These are phyloP conservation scores for Dynastes grantii DNA, from an alignment of 2,888 invertebrate genomes.

Conservation along the genomic window DNA sequence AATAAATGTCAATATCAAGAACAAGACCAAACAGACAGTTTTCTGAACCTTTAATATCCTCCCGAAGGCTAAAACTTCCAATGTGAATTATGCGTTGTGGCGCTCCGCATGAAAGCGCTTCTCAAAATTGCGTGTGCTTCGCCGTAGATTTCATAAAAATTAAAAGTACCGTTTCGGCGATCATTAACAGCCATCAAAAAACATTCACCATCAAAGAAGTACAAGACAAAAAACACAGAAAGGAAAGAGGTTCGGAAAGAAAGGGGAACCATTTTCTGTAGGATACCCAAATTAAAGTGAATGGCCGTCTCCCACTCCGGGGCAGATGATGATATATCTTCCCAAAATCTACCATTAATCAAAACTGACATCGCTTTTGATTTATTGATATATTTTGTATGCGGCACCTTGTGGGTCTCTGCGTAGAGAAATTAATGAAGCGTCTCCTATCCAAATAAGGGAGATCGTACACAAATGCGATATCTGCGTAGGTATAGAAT, in stretches of 20 bases:
- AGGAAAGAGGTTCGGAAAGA: background rate
- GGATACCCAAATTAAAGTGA: slow-evolving; percentile 36
- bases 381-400: slow-evolving; percentile 42
- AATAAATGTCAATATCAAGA: background rate
- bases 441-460: slow-evolving; percentile 30
- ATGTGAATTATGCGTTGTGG: background rate
- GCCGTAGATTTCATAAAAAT: background rate
- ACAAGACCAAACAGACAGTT: background rate
- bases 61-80: slow-evolving; percentile 4
- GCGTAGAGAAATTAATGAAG: slow-evolving; percentile 26
- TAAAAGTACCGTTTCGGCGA: slow-evolving; percentile 30
- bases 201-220: background rate
- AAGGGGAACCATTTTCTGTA: slow-evolving; percentile 1
- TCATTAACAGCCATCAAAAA: slow-evolving; percentile 18
- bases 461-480: slow-evolving; percentile 2
- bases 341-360: slow-evolving; percentile 36
- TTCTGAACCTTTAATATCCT: background rate
- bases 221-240: background rate
- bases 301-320: slow-evolving; percentile 31
- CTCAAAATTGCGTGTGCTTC: no score
- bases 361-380: slow-evolving; percentile 34
- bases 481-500: slow-evolving; percentile 6
- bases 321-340: slow-evolving; percentile 36
- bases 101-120: background rate
- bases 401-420: slow-evolving; percentile 30